These are phyloP conservation scores for Habroteleia sp. DNA, from an alignment of 2,888 invertebrate genomes.

Conservation along the genomic window DNA sequence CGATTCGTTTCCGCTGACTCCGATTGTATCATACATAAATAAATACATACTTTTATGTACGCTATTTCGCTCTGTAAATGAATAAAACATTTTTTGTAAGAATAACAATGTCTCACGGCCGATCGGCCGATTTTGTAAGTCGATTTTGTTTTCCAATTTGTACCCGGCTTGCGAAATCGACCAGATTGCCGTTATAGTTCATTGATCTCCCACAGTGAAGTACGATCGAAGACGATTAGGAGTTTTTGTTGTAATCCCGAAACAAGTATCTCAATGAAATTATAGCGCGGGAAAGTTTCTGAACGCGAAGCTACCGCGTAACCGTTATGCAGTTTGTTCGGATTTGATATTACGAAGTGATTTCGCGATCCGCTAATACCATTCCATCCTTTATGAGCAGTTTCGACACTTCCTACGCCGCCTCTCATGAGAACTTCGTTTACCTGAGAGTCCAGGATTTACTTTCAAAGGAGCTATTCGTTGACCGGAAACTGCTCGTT, in stretches of 20 bases:
- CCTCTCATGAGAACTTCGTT: slow-evolving; percentile 19
- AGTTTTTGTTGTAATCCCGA: slow-evolving; percentile 26
- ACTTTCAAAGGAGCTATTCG: slow-evolving; percentile 55
- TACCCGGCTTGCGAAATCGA: slow-evolving; percentile 49
- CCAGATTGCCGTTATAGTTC: slow-evolving; percentile 45
- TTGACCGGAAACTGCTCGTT: slow-evolving; percentile 58
- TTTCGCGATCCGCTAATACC: slow-evolving; percentile 47
- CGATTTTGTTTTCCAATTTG: neutral
- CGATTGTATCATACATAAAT: slow-evolving; percentile 52
- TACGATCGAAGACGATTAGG: slow-evolving; percentile 55
- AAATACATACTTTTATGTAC: slow-evolving; percentile 24
- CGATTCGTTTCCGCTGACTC: slow-evolving; percentile 39
- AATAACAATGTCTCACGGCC: slow-evolving; percentile 9
- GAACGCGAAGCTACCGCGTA: slow-evolving; percentile 50
- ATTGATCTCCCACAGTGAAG: slow-evolving; percentile 46
- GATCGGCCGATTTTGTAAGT: slow-evolving; percentile 50
- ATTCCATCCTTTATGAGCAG: slow-evolving; percentile 47
- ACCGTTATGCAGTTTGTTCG: slow-evolving; percentile 38
- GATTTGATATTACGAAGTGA: slow-evolving; percentile 58
- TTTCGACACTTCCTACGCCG: slow-evolving; percentile 57
- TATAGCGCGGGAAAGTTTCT: slow-evolving; percentile 57
- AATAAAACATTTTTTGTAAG: slow-evolving; percentile 63
- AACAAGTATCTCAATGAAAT: slow-evolving; percentile 43
- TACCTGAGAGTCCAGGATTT: slow-evolving; percentile 19
- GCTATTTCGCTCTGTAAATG: slow-evolving; percentile 59